phyloP scores from a whole-genome alignment of 2,888 invertebrate species.

The Drosophila ezoana region DNA sequence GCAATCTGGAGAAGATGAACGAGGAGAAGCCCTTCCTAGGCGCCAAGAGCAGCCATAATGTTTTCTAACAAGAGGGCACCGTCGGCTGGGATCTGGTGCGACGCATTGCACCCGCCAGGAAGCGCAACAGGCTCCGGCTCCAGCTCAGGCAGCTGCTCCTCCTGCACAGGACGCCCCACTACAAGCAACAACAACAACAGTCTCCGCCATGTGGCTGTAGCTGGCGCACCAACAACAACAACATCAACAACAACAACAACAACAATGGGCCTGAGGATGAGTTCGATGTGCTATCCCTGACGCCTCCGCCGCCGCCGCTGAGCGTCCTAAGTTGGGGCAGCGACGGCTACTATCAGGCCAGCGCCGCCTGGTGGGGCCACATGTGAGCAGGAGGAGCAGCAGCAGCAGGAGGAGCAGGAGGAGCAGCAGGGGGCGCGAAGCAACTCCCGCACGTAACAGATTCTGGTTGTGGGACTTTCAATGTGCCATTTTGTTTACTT shows the following conservation, averaged over 20 bases:
- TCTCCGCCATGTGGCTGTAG: conserved; percentile 22
- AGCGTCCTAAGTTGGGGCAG: conserved; percentile 64
- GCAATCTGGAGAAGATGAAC: conserved; percentile 91
- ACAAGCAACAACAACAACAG: conserved; percentile 14
- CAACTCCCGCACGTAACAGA: neutral
- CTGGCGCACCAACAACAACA: conserved; percentile 10
- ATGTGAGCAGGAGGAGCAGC: conserved; percentile 30
- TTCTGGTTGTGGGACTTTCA: conserved; percentile 72
- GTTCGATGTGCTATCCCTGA: conserved; percentile 62
- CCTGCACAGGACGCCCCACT: conserved; percentile 9
- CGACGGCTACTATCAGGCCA: conserved; percentile 71
- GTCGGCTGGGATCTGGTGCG: conserved; percentile 82
- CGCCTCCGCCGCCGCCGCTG: conserved; percentile 71
- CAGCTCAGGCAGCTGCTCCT: conserved; percentile 34
- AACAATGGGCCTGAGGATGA: conserved; percentile 46
- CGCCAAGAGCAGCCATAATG: conserved; percentile 73
- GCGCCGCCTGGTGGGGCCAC: conserved; percentile 70
- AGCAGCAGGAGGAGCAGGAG: neutral
- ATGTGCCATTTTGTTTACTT: conserved; percentile 77
- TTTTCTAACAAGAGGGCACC: conserved; percentile 84
- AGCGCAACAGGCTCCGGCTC: conserved; percentile 54
- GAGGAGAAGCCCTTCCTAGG: conserved; percentile 88
- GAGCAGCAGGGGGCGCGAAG: neutral
- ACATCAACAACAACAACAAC: conserved; percentile 48
- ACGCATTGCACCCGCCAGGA: conserved; percentile 62